phyloP scores from a whole-genome alignment of 2,113 vertebrate species.

The Vulpes lagopus region DNA sequence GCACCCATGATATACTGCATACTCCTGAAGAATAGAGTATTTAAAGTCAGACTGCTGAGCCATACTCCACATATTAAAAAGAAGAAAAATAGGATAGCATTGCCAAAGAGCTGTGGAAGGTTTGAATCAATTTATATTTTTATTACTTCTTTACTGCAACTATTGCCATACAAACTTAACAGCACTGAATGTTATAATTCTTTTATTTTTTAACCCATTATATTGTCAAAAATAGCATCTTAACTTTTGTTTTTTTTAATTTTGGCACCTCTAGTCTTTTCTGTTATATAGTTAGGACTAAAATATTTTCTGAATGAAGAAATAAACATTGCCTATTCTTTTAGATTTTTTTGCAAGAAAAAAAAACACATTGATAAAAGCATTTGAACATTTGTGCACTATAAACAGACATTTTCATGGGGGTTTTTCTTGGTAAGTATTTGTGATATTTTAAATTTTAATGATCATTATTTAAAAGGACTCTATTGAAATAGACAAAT shows the following conservation, averaged over 20 bases:
- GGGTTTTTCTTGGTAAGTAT: background rate
- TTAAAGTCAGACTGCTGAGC: background rate
- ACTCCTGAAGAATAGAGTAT: background rate
- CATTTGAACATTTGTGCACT: background rate
- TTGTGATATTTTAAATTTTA: background rate
- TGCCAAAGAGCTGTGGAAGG: background rate
- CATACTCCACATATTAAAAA: background rate
- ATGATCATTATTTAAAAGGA: background rate
- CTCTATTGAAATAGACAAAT: background rate
- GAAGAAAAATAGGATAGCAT: background rate
- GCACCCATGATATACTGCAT: background rate
- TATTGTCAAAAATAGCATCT: background rate
- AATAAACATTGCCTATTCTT: background rate
- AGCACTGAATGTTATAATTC: background rate
- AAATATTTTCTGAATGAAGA: slow-evolving; percentile 14
- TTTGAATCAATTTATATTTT: background rate
- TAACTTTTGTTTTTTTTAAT: background rate
- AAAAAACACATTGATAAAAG: background rate
- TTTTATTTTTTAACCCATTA: background rate
- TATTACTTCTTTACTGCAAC: background rate
- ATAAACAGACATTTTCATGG: background rate
- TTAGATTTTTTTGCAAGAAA: background rate
- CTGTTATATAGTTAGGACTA: background rate
- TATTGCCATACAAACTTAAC: background rate
- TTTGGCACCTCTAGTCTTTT: background rate